These are phyloP conservation scores for Akabosia matsudoensis DNA, from an alignment of 1,140 invertebrate genomes.

Conservation along the genomic window DNA sequence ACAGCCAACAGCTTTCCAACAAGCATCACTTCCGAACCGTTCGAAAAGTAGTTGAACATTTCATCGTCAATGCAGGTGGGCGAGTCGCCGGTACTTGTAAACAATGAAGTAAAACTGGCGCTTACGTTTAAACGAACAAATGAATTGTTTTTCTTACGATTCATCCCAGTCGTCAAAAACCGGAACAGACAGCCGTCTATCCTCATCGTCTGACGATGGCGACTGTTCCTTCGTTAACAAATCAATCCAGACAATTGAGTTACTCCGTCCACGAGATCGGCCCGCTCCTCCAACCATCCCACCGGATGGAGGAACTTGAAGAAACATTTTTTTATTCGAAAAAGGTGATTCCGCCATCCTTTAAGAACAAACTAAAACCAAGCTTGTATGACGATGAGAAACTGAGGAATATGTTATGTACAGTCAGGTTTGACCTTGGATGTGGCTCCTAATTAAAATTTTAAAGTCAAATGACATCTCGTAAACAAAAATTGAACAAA, in stretches of 20 bases:
- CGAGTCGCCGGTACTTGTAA: not conserved
- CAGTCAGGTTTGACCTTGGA: too few relatives aligned
- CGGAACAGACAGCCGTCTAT: not conserved
- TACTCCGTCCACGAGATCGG: not conserved
- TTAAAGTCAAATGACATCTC: too few relatives aligned
- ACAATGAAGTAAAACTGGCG: not conserved
- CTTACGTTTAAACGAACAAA: not conserved
- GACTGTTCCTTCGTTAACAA: not conserved
- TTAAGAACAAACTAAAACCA: too few relatives aligned
- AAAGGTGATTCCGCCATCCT: too few relatives aligned
- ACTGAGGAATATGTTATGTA: too few relatives aligned
- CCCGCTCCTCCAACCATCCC: too few relatives aligned
- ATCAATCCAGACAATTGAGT: slow-evolving; percentile 8
- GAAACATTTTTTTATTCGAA: too few relatives aligned
- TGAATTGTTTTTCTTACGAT: not conserved
- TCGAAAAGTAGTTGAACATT: slow-evolving; percentile 11
- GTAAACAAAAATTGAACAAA: too few relatives aligned
- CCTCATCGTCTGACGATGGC: not conserved
- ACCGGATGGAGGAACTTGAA: too few relatives aligned
- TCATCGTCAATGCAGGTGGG: not conserved
- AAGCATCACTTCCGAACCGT: slow-evolving; percentile 53
- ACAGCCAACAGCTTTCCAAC: slow-evolving; percentile 79
- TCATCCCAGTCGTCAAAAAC: not conserved
- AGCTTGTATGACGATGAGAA: too few relatives aligned
- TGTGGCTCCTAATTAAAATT: too few relatives aligned